Evolutionary conservation across 2,797 vertebrate species (phyloP).

Genomic region (Myotis findleyi): DNA sequence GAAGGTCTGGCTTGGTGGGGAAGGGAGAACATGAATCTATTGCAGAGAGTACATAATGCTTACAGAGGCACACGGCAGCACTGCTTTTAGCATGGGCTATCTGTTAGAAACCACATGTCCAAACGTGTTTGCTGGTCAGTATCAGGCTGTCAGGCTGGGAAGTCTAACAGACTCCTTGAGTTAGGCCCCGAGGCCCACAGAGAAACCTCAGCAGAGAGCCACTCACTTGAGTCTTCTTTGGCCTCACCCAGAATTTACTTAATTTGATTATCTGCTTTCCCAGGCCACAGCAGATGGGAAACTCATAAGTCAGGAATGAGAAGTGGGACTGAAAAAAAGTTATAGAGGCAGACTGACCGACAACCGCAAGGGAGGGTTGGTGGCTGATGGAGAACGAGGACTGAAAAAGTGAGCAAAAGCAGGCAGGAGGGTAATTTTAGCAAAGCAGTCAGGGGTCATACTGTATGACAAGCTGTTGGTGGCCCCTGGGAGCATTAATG

Average conservation of each 20-base stretch:
- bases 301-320: background rate
- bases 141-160: background rate
- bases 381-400: background rate
- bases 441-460: background rate
- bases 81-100: background rate
- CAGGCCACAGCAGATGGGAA: background rate
- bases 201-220: background rate
- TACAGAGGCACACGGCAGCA: no score
- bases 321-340: background rate
- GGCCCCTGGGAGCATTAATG: background rate
- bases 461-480: background rate
- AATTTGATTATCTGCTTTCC: background rate
- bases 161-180: background rate
- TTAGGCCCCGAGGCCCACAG: background rate
- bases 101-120: background rate
- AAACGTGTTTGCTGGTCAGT: background rate
- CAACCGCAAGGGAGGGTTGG: background rate
- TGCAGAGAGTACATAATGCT: background rate
- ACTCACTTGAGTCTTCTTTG: background rate
- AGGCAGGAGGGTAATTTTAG: background rate
- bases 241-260: background rate
- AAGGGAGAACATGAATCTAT: background rate
- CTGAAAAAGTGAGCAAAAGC: background rate
- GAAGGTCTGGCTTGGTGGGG: background rate
- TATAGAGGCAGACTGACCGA: background rate